These are phyloP conservation scores for Gymnocheta viridis DNA, from an alignment of 2,888 invertebrate genomes.

Conservation along the genomic window DNA sequence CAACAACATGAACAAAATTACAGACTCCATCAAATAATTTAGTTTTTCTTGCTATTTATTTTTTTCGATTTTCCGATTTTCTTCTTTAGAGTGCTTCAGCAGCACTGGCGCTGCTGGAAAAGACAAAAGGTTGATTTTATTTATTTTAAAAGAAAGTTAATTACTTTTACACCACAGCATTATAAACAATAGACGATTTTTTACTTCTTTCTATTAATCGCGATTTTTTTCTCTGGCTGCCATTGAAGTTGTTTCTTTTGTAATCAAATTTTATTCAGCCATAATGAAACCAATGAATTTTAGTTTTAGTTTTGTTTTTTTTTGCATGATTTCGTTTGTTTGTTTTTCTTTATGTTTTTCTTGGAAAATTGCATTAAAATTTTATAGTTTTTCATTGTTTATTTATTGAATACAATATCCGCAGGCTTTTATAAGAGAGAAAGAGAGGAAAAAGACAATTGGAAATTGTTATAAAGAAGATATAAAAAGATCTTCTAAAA, in stretches of 20 bases:
- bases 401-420: slow-evolving; percentile 14
- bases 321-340: slow-evolving; percentile 26
- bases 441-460: background rate
- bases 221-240: background rate
- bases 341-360: slow-evolving; percentile 7
- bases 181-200: slow-evolving; percentile 46
- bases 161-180: slow-evolving; percentile 59
- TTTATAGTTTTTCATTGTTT: slow-evolving; percentile 50
- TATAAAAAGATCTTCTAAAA: too few relatives aligned
- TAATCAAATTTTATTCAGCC: slow-evolving; percentile 55
- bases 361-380: slow-evolving; percentile 45
- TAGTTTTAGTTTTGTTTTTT: slow-evolving; percentile 1
- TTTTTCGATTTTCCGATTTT: slow-evolving; percentile 22
- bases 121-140: slow-evolving; percentile 65
- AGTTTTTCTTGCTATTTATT: slow-evolving; percentile 35
- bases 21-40: slow-evolving; percentile 52
- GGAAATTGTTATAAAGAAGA: background rate
- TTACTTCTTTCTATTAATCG: slow-evolving; percentile 36
- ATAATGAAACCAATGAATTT: slow-evolving; percentile 54
- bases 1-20: slow-evolving; percentile 38
- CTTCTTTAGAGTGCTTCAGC: background rate
- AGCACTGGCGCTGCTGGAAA: slow-evolving; percentile 16
- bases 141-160: slow-evolving; percentile 68
- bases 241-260: slow-evolving; percentile 36
- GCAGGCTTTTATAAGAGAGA: background rate